These are phyloP conservation scores for Samia ricini DNA, from an alignment of 1,140 invertebrate species.

Conservation along the genomic window DNA sequence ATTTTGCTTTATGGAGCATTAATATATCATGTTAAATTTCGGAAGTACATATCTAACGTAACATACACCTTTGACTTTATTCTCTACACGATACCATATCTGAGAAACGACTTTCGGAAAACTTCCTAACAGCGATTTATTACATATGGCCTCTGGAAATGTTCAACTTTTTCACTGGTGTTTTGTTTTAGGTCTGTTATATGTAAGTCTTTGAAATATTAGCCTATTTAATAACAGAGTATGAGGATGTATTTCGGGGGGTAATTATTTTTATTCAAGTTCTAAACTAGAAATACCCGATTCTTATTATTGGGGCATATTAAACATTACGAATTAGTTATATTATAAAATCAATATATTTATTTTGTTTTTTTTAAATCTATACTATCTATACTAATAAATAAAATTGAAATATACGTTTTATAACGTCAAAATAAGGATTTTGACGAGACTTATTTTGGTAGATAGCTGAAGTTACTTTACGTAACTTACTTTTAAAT, in stretches of 20 bases:
- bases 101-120: constrained; percentile 5
- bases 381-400: no score
- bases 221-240: not conserved
- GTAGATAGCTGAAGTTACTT: no score
- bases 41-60: not conserved
- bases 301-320: no score
- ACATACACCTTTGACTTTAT: not conserved
- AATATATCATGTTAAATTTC: constrained; percentile 8
- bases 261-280: not conserved
- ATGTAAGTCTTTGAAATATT: not conserved
- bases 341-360: no score
- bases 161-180: constrained; percentile 1
- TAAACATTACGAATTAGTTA: no score
- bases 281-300: no score
- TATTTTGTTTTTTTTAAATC: no score
- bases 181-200: not conserved
- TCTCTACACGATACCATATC: constrained; percentile 6
- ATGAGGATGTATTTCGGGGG: not conserved
- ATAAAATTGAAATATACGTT: no score
- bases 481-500: no score
- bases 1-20: not conserved
- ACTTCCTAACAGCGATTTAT: constrained; percentile 47
- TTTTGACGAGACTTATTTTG: no score
- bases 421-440: no score
- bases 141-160: not conserved